A percentile compares a stretch with the other conserved stretches of the same genome.
Evolutionary conservation across 2,888 invertebrate species (phyloP).

Genomic region (Mactromeris polynyma): DNA sequence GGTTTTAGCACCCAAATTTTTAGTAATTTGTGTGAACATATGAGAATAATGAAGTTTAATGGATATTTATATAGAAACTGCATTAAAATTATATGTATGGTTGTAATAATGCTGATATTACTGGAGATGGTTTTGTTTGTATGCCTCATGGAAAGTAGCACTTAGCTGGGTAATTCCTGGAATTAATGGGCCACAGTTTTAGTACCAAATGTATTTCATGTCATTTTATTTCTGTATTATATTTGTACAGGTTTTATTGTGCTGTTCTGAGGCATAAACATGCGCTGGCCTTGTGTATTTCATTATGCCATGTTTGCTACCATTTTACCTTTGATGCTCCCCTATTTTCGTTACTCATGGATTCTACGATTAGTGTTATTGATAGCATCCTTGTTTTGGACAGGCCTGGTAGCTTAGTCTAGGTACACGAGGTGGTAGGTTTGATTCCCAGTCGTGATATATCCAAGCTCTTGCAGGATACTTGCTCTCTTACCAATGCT

Average conservation of each 20-base stretch:
- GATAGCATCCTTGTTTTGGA: too few species aligned
- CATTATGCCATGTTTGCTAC: background rate
- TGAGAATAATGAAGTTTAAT: slow-evolving; percentile 44
- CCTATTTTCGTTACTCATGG: too few species aligned
- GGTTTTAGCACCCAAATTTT: slow-evolving; percentile 49
- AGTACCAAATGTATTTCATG: slow-evolving; percentile 45
- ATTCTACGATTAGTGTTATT: too few species aligned
- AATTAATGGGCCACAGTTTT: slow-evolving; percentile 38
- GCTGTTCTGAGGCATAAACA: background rate
- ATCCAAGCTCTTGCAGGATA: too few species aligned
- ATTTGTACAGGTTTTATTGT: background rate
- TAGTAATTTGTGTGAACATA: slow-evolving; percentile 43
- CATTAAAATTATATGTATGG: slow-evolving; percentile 43
- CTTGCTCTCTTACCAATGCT: too few species aligned
- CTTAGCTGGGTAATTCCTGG: slow-evolving; percentile 28
- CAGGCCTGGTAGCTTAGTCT: too few species aligned
- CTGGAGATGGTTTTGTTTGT: slow-evolving; percentile 3
- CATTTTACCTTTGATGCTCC: too few species aligned
- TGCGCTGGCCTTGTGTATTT: background rate
- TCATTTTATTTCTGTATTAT: slow-evolving; percentile 32
- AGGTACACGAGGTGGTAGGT: too few species aligned
- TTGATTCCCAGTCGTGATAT: too few species aligned
- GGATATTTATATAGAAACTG: slow-evolving; percentile 43
- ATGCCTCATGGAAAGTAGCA: background rate
- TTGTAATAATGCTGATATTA: slow-evolving; percentile 44